Conservation (phyloP, 1,140 invertebrate species). For the Metopolophium dirhodum region DNA sequence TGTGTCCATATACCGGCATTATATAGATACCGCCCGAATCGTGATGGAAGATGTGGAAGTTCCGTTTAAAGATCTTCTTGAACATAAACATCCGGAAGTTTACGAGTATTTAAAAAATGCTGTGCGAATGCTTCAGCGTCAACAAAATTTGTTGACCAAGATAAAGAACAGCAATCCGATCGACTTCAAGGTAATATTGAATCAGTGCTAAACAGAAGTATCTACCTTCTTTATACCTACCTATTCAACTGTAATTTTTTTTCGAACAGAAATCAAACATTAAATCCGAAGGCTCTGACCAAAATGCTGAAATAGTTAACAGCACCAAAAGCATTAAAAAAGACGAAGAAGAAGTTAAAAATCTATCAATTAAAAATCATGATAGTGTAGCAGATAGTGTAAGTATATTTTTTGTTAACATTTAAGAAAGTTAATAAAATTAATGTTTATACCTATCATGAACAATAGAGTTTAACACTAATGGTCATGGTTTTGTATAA, state of each 20-base stretch:
- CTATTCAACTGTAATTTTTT: not conserved
- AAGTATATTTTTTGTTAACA: not conserved
- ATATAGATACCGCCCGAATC: not conserved
- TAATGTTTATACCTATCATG: too few relatives aligned
- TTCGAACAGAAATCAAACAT: not conserved
- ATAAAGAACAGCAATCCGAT: not conserved
- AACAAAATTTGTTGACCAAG: constrained; percentile 30
- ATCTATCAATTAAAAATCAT: not conserved
- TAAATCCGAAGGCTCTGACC: not conserved
- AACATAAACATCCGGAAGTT: constrained; percentile 14
- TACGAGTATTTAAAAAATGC: constrained; percentile 39
- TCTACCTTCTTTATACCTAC: not conserved
- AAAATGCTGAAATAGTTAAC: not conserved
- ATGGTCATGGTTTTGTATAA: too few relatives aligned
- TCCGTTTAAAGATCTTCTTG: constrained; percentile 25
- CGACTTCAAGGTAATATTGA: constrained; percentile 24
- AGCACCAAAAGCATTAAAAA: not conserved
- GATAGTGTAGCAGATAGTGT: not conserved
- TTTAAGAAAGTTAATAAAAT: not conserved
- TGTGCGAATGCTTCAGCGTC: constrained; percentile 17
- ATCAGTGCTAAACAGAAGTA: not conserved
- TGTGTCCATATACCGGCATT: not conserved
- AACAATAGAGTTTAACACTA: too few relatives aligned
- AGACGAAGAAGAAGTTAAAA: not conserved
- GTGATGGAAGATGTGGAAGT: constrained; percentile 27